Evolutionary conservation across 2,888 invertebrate species (phyloP).

Genomic region (Trichopoda pennipes): DNA sequence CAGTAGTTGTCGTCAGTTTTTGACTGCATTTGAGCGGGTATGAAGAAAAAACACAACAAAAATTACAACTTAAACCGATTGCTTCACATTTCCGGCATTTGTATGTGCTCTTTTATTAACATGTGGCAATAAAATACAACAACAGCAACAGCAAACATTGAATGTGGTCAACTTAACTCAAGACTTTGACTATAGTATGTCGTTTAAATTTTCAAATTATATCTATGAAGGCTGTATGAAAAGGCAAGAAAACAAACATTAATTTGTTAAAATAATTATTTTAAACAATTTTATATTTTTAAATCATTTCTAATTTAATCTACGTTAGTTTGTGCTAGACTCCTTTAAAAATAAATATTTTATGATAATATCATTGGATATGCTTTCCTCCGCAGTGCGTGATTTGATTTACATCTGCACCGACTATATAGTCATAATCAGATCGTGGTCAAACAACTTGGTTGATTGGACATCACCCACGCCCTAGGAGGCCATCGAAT

Average conservation of each 20-base stretch:
- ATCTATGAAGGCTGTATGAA: background rate
- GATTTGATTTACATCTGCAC: too few species aligned
- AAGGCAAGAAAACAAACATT: background rate
- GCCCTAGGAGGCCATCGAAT: too few species aligned
- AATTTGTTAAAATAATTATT: too few species aligned
- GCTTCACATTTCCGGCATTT: constrained; percentile 68
- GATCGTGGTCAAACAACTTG: too few species aligned
- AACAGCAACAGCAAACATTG: constrained; percentile 33
- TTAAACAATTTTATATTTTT: too few species aligned
- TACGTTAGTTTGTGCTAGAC: too few species aligned
- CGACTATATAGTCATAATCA: too few species aligned
- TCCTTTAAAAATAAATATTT: too few species aligned
- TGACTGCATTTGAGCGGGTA: constrained; percentile 63
- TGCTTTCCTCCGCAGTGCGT: too few species aligned
- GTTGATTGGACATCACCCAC: too few species aligned
- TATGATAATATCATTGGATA: too few species aligned
- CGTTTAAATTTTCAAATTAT: constrained; percentile 9
- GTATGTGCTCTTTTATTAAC: constrained; percentile 68
- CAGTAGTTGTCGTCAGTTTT: constrained; percentile 27
- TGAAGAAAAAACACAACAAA: constrained; percentile 58
- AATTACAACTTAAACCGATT: constrained; percentile 56
- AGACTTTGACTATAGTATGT: constrained; percentile 33
- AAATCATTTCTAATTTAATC: too few species aligned
- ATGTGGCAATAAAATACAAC: constrained; percentile 65
- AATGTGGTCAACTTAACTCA: constrained; percentile 61